Evolutionary conservation across 2,888 invertebrate species (phyloP), one percentile per base, ranked within the genome.

Genomic region (Thereva nobilitata): DNA sequence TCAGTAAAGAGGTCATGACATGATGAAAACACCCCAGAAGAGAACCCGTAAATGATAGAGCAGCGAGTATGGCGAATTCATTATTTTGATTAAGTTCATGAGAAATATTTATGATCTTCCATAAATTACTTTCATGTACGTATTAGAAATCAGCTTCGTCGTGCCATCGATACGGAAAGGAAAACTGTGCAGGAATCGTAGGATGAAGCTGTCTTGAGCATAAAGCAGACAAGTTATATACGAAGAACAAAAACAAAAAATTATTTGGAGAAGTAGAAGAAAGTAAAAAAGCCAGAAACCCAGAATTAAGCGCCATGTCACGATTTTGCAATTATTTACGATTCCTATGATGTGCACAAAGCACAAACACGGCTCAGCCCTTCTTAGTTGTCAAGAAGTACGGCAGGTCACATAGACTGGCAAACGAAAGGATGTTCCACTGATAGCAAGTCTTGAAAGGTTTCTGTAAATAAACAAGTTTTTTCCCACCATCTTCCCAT

Each of bases 301-400:
- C 47, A 63, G 67, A 67, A 70, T 70, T 70, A 68, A 68, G 67
- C 68, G 68, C 64, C 70, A 70, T 68, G 70, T 70, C 70, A 70
- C 70, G 70, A 70, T 70, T 68, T 70, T 66, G 68, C 70, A 70
- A 70, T 70, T 70, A 70, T 70, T 70, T 70, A 70, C 70, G 66
- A 68, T 70, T 70, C 67, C 52, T 64, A 66, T 64, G 64, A 64
- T 65, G 67, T 66, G 66, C 70, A 70, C 65, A 70, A 70, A 66
- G 64, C 65, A 63, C 66, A 64, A 64, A 64, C 54, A 53, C 54
- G 45, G 8, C 40, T 40, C 55, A 47, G 45, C 10, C 47, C 47
- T 35, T 9, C 7, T n/a, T 35, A 5, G 34, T 37, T 47, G 45
- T 42, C 6, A 35, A 12, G 38, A 63, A 63, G n/a, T 53, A 64